These are phyloP conservation scores for Andricus curvator DNA, from an alignment of 2,888 invertebrate species.

Conservation along the genomic window DNA sequence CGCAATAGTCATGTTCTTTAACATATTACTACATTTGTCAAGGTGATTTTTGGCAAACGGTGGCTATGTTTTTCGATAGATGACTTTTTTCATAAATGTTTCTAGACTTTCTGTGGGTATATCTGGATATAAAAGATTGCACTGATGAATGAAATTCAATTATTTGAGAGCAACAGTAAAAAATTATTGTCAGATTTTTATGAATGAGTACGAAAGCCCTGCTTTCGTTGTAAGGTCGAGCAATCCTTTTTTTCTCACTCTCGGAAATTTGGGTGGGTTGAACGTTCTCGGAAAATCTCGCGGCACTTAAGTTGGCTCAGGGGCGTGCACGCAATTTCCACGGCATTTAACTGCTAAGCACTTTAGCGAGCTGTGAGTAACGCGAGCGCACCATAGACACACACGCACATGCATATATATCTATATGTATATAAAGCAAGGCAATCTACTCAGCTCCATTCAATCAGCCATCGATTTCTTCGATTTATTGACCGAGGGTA, in stretches of 20 bases:
- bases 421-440: slow-evolving; percentile 48
- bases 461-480: slow-evolving; percentile 73
- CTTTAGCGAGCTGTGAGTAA: slow-evolving; percentile 58
- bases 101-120: too few relatives aligned
- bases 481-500: slow-evolving; percentile 68
- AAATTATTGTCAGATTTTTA: neutral
- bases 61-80: too few relatives aligned
- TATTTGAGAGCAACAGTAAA: neutral
- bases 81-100: too few relatives aligned
- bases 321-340: slow-evolving; percentile 58
- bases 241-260: neutral
- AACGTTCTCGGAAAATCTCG: slow-evolving; percentile 6
- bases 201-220: neutral
- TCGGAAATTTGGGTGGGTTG: neutral
- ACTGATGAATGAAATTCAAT: too few relatives aligned
- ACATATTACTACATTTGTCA: too few relatives aligned
- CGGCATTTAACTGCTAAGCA: slow-evolving; percentile 65
- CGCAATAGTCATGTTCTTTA: too few relatives aligned
- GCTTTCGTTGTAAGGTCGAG: neutral
- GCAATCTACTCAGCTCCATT: slow-evolving; percentile 72
- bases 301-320: slow-evolving; percentile 17
- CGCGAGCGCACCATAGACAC: slow-evolving; percentile 30
- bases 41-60: too few relatives aligned
- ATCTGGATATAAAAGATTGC: too few relatives aligned
- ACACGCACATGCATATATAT: neutral